phyloP scores from a whole-genome alignment of 2,797 vertebrate genomes.

The Lithobates pipiens region DNA sequence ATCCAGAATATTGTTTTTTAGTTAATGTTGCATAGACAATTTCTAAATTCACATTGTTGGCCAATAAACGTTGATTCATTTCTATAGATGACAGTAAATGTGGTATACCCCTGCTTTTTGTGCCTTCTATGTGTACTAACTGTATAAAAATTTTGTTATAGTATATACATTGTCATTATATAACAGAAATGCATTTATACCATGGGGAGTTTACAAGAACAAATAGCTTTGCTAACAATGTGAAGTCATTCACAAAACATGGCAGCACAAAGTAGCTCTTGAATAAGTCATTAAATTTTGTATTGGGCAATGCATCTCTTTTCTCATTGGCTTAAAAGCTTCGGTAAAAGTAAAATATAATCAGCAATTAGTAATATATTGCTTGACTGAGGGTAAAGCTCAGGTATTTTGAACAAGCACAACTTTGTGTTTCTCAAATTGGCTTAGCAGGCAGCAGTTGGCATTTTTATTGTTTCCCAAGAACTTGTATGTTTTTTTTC shows the following conservation, averaged over 20 bases:
- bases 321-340: not conserved
- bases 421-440: not conserved
- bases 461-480: constrained; percentile 2
- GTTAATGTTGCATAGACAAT: not conserved
- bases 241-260: not conserved
- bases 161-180: not conserved
- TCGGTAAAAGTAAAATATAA: not conserved
- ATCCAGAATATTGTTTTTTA: not conserved
- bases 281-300: not conserved
- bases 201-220: not conserved
- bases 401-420: not conserved
- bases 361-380: not conserved
- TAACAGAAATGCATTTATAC: constrained; percentile 12
- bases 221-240: not conserved
- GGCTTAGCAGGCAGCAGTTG: not conserved
- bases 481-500: not conserved
- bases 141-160: constrained; percentile 2
- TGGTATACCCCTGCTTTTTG: constrained; percentile 4
- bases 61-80: not conserved
- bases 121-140: constrained; percentile 29
- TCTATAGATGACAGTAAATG: not conserved
- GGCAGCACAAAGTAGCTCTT: not conserved
- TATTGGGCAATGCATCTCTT: not conserved
- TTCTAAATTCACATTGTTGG: not conserved
- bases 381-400: not conserved